A percentile compares a stretch with the other conserved stretches of the same genome.
Conservation (phyloP, 2,113 vertebrate genomes). For the Agapornis roseicollis region DNA sequence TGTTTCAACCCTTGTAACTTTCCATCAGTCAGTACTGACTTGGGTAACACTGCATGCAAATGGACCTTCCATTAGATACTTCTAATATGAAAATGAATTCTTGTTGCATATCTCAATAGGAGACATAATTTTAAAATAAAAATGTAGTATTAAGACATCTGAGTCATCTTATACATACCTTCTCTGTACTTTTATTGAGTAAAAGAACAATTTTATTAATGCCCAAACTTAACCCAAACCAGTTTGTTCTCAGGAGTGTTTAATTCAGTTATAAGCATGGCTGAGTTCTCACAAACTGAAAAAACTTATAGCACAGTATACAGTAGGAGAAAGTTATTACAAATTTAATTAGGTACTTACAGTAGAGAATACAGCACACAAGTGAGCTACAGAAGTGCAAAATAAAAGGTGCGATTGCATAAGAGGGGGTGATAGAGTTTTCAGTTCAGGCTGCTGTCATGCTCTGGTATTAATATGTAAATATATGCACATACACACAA, state of each 20-base stretch:
- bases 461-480: not conserved
- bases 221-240: not conserved
- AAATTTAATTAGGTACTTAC: not conserved
- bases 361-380: not conserved
- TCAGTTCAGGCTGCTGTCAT: not conserved
- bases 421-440: not conserved
- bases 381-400: not conserved
- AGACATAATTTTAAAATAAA: not conserved
- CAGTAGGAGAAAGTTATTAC: not conserved
- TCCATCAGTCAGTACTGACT: not conserved
- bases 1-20: not conserved
- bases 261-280: not conserved
- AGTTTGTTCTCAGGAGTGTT: not conserved
- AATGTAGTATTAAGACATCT: not conserved
- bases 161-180: not conserved
- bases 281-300: not conserved
- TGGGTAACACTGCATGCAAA: not conserved
- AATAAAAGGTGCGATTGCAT: constrained; percentile 11
- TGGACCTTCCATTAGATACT: not conserved
- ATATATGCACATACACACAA: not conserved
- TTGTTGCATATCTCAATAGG: not conserved
- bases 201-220: not conserved
- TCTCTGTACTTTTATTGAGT: not conserved
- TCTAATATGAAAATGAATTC: not conserved
- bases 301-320: not conserved